Evolutionary conservation across 1,140 invertebrate species (phyloP).

Genomic region (Goniozus legneri): DNA sequence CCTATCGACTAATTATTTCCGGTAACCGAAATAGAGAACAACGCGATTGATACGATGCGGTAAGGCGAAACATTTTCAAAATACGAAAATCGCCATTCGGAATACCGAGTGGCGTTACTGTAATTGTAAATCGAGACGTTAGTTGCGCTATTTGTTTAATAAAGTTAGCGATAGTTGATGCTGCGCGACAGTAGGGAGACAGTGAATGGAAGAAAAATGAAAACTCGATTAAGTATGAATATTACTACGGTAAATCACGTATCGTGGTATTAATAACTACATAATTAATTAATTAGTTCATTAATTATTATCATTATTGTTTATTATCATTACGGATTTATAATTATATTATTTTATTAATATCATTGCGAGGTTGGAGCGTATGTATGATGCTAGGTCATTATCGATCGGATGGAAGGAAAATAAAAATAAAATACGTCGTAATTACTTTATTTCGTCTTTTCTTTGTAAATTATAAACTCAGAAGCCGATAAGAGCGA

Average conservation of each 20-base stretch:
- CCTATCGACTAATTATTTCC: conserved; percentile 7
- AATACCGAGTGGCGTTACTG: conserved; percentile 38
- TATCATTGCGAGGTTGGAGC: conserved; percentile 26
- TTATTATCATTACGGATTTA: conserved; percentile 37
- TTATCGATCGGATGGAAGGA: conserved; percentile 17
- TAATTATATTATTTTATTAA: conserved; percentile 39
- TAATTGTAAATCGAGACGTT: conserved; percentile 39
- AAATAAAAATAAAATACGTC: conserved; percentile 19
- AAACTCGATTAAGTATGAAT: conserved; percentile 28
- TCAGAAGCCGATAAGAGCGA: conserved; percentile 9
- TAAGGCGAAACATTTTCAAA: neutral
- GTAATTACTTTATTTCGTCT: too few relatives aligned
- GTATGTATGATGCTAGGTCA: conserved; percentile 12
- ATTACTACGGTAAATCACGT: conserved; percentile 17
- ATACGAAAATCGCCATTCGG: conserved; percentile 34
- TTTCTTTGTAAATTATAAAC: conserved; percentile 15
- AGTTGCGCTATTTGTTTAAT: conserved; percentile 45
- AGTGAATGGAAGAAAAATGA: conserved; percentile 12
- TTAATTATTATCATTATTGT: conserved; percentile 34
- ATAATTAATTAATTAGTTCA: conserved; percentile 45
- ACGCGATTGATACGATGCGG: conserved; percentile 7
- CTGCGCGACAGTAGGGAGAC: conserved; percentile 17
- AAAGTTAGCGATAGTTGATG: conserved; percentile 30
- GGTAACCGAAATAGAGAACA: conserved; percentile 6
- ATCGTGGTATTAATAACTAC: conserved; percentile 27